Evolutionary conservation across 2,113 vertebrate species (phyloP), one percentile per base, ranked within the genome.

Genomic region (Budorcas taxicolor): DNA sequence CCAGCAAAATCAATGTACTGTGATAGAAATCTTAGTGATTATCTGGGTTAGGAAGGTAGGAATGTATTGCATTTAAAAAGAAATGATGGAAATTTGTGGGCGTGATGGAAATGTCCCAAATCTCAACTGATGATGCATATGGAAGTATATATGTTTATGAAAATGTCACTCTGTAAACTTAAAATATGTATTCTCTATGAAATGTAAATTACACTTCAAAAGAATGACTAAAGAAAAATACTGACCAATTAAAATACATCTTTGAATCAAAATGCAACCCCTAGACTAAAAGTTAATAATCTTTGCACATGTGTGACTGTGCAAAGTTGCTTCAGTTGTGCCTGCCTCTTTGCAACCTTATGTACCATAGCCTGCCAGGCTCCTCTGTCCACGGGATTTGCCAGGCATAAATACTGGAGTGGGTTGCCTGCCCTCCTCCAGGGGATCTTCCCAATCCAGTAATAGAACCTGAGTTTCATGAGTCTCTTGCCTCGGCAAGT

Each of bases 351-450:
- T 74, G 36, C 36, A 25, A 25, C 36, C 10, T 40, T 74, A 40
- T 74, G 5, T 17, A 25, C 67, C 21, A 13, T 74, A 74, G 36
- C 67, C 36, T 25, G 11, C 21, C 36, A 74, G 67, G 36, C 36
- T 74, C 36, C 36, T 25, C 36, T 74, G 67, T 40, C 21, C 36
- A 25, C 0, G 0, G 36, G 11, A 25, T 74, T 40, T 0, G 0
- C 67, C 67, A 74, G 36, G 36, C 67, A 25, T 40, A 40, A 74
- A 11, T 25, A 40, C 36, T 40, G 21, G 11, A 74, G 36, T 74
- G 67, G 67, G 21, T 25, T 40, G 36, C n/a, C 67, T 74, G 67
- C 21, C 21, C 21, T 74, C 36, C 36, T 74, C 36, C 36, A 74
- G 36, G 67, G 67, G 36, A 25, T 40, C 67, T 74, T 74, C 36